phyloP scores from a whole-genome alignment of 2,113 vertebrate species.

The Rhinogobius similis region DNA sequence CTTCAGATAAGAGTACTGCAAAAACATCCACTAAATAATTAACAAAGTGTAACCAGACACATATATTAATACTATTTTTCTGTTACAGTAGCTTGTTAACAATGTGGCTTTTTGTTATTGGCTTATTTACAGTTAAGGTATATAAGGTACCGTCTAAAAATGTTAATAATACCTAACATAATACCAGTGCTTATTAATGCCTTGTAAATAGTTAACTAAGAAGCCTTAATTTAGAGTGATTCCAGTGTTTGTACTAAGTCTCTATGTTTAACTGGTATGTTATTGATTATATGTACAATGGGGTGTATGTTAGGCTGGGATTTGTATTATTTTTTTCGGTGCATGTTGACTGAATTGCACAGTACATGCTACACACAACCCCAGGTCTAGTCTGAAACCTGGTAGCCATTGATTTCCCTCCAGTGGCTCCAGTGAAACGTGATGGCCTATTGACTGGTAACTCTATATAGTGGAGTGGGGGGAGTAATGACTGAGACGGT shows the following conservation, averaged over 20 bases:
- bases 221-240: too few relatives aligned
- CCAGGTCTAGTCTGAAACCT: constrained; percentile 37
- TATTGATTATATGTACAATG: background rate
- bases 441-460: constrained; percentile 66
- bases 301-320: background rate
- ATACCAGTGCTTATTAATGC: too few relatives aligned
- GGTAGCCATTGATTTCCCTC: constrained; percentile 52
- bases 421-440: constrained; percentile 47
- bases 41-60: too few relatives aligned
- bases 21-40: too few relatives aligned
- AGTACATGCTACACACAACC: background rate
- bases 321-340: constrained; percentile 18
- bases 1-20: too few relatives aligned
- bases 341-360: constrained; percentile 9
- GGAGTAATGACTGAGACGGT: constrained; percentile 76
- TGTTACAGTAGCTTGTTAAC: too few relatives aligned
- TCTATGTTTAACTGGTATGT: background rate
- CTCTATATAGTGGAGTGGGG: constrained; percentile 52
- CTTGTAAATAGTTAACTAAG: too few relatives aligned
- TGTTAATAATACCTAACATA: too few relatives aligned
- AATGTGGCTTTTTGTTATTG: too few relatives aligned
- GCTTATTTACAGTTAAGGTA: too few relatives aligned
- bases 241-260: background rate
- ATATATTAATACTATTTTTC: too few relatives aligned
- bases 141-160: too few relatives aligned